Percentiles rank a stretch among this genome's conserved stretches.
These are phyloP conservation scores for Drosophila leontia DNA, from an alignment of 1,140 invertebrate species.

Conservation along the genomic window DNA sequence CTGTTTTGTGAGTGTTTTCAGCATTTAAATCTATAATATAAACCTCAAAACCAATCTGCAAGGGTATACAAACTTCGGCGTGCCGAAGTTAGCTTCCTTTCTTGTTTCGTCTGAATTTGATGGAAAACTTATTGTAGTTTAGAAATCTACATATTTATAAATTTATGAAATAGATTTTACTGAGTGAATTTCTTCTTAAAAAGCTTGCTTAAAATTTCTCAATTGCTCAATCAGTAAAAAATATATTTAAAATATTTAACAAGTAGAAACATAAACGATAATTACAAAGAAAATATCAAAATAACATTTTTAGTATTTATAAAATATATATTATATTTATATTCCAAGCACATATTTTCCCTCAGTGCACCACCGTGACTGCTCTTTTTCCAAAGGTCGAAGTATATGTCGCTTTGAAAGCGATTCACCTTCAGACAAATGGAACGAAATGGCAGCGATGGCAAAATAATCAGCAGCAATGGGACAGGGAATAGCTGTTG, in stretches of 20 bases:
- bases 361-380: not conserved
- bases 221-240: no score
- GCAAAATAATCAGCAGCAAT: slow-evolving; percentile 70
- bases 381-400: slow-evolving; percentile 48
- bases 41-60: no score
- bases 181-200: no score
- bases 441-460: slow-evolving; percentile 68
- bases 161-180: no score
- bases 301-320: not conserved
- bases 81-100: no score
- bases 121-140: no score
- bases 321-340: slow-evolving; percentile 1
- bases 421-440: slow-evolving; percentile 66
- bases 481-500: slow-evolving; percentile 17
- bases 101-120: no score
- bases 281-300: not conserved
- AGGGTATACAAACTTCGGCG: no score
- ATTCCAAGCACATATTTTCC: not conserved
- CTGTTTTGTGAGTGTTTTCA: no score
- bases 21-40: no score
- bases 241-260: not conserved
- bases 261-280: not conserved
- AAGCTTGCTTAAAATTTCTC: not conserved
- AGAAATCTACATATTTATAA: no score
- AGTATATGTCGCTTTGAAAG: slow-evolving; percentile 60